phyloP scores from a whole-genome alignment of 2,113 vertebrate genomes.

The Elaphurus davidianus region DNA sequence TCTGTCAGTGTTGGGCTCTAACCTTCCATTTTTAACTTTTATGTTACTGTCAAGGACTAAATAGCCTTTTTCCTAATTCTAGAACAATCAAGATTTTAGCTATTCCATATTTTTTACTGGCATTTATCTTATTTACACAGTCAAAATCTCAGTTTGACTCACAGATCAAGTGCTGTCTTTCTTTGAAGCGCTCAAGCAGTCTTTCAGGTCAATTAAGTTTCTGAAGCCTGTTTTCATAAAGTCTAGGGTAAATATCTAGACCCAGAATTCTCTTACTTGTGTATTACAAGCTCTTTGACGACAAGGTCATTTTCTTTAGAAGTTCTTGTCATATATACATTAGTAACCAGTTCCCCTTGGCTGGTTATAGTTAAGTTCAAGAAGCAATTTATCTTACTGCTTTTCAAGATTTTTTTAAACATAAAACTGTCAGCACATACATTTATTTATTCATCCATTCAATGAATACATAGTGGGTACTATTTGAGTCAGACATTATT shows the following conservation, averaged over 20 bases:
- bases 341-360: not conserved
- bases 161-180: not conserved
- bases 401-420: not conserved
- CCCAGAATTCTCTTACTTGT: not conserved
- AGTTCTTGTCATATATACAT: not conserved
- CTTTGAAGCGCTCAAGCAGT: not conserved
- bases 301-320: not conserved
- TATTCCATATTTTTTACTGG: not conserved
- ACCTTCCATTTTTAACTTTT: not conserved
- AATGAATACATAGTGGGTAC: not conserved
- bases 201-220: not conserved
- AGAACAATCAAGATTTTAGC: not conserved
- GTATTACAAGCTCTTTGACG: not conserved
- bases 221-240: not conserved
- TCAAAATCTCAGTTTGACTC: not conserved
- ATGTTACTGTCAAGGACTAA: not conserved
- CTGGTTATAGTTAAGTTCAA: conserved; percentile 1
- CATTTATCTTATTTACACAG: not conserved
- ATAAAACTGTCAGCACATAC: not conserved
- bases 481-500: not conserved
- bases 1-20: not conserved
- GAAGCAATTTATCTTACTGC: not conserved
- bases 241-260: not conserved
- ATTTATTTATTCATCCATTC: not conserved
- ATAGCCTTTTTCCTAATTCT: not conserved